Conservation (phyloP, 2,797 vertebrate species). For the Lagorchestes hirsutus region DNA sequence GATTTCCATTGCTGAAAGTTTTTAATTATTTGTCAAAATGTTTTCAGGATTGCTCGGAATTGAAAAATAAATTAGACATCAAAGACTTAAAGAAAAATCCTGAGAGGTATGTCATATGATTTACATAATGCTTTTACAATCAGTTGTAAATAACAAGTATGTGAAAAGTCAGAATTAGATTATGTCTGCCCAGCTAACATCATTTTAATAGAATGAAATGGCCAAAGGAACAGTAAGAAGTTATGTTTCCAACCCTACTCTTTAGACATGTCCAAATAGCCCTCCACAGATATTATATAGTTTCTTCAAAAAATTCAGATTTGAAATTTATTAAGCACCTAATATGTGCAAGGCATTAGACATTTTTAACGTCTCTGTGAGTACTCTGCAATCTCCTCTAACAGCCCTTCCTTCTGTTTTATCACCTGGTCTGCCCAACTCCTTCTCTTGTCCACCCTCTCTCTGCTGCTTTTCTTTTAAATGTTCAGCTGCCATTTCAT, state of each 20-base stretch:
- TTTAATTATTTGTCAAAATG: constrained; percentile 26
- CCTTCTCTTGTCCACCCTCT: too few species aligned
- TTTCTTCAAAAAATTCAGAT: too few species aligned
- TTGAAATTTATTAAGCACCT: too few species aligned
- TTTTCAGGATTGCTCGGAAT: constrained; percentile 75
- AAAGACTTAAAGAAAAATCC: constrained; percentile 46
- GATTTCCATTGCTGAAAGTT: background rate
- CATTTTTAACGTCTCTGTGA: too few species aligned
- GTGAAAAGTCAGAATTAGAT: background rate
- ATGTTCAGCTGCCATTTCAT: too few species aligned
- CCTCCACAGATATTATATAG: too few species aligned
- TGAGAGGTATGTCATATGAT: constrained; percentile 75
- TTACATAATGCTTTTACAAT: background rate
- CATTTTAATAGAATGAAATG: background rate
- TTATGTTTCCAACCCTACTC: background rate
- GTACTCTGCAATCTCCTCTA: too few species aligned
- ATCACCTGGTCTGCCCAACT: too few species aligned
- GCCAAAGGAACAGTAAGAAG: background rate
- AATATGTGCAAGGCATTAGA: too few species aligned
- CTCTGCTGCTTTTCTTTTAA: too few species aligned
- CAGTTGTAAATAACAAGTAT: background rate
- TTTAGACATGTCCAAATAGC: background rate
- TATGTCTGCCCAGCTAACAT: constrained; percentile 35
- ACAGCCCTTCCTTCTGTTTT: too few species aligned
- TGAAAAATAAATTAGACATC: constrained; percentile 34